Percentiles rank a stretch among this genome's conserved stretches.
phyloP scores from a whole-genome alignment of 2,113 vertebrate species.

The Tamias sibiricus region DNA sequence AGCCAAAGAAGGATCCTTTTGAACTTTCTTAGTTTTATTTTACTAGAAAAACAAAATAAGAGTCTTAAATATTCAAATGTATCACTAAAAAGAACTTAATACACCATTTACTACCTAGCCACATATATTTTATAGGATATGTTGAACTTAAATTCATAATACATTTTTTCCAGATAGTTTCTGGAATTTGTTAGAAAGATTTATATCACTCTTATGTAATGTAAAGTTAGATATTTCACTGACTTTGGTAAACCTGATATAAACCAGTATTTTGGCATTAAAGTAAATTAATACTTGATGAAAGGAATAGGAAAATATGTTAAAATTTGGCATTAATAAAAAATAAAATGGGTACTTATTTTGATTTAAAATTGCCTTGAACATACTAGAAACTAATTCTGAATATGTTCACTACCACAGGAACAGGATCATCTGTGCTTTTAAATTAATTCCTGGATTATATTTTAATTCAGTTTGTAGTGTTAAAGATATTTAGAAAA shows the following conservation, averaged over 20 bases:
- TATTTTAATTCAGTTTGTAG: background rate
- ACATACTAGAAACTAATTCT: background rate
- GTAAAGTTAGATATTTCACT: background rate
- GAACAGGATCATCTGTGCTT: background rate
- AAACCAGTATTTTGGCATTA: background rate
- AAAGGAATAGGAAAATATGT: background rate
- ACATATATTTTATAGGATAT: background rate
- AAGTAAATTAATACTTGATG: background rate
- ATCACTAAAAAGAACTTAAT: background rate
- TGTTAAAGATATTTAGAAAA: background rate
- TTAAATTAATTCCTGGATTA: background rate
- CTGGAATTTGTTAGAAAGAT: background rate
- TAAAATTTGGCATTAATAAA: background rate
- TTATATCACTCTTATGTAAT: background rate
- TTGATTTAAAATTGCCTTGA: background rate
- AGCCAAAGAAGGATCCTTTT: conserved; percentile 36
- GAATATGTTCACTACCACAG: background rate
- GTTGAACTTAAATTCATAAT: conserved; percentile 11
- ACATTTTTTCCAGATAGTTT: background rate
- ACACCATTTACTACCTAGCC: background rate
- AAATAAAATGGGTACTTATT: background rate
- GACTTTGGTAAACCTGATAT: background rate
- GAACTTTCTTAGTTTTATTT: conserved; percentile 51
- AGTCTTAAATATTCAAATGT: background rate
- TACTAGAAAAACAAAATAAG: conserved; percentile 44